Base-by-base conservation (phyloP, 2,113 vertebrate species). In the Leptobrachium leishanense region DNA sequence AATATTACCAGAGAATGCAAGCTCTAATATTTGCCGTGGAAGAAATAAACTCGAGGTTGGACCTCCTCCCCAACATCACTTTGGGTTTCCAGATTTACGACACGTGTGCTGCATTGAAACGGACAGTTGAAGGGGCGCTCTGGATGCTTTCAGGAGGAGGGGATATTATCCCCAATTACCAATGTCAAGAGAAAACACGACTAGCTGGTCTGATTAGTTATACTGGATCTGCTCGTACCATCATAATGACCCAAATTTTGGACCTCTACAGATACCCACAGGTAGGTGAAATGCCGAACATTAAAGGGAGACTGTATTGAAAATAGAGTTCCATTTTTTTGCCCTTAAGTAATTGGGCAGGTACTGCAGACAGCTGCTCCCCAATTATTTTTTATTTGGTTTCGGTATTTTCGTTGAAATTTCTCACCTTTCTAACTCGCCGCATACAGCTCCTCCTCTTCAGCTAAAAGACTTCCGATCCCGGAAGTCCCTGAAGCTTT, bases 51-150 rank as follows among this genome's bases (percentile, higher is more conserved):
- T 31, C 20, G 1, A 31, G 20, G 20, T 31, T 31, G 20, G 20
- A 31, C 20, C 20, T 31, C 20, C 20, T 31, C 20, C 20, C 20
- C 20, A 31, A 31, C 20, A 55, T 79, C 70, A 54, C 70, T 2
- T 15, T 79, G 44, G 77, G 77, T 42, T 79, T 66, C 62, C 46
- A 74, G 77, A 54, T 79, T 15, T 79, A 31, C 15, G 77, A 79
- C 43, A 79, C 53, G 9, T 79, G 77, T 15, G 41, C 42, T 31
- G 53, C 63, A 3, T 20, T 74, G 41, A 53, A 46, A n/a, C 46
- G 44, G 43, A 62, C 59, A 66, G 64, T 31, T 39, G 63, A 74
- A 50, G 70, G 43, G 31, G 68, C 59, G 4, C 10, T 74, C 9
- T 66, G 59, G 50, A 44, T 79, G 77, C 46, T 79, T 2, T 72